These are phyloP conservation scores for Fabriciana adippe DNA, from an alignment of 2,888 invertebrate genomes.

Conservation along the genomic window DNA sequence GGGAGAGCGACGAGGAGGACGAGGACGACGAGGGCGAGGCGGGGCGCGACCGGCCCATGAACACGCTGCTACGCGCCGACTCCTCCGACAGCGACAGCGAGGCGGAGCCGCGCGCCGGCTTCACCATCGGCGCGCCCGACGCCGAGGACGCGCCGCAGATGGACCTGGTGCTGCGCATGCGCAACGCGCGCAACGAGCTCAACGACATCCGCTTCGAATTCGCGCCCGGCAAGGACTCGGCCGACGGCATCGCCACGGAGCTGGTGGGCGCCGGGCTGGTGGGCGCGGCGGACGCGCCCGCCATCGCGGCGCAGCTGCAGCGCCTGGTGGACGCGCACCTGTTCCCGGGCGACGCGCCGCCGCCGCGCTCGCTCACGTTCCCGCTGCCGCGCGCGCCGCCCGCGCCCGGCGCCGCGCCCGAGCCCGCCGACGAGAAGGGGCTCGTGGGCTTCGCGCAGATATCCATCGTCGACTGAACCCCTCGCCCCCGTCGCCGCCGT, in stretches of 20 bases:
- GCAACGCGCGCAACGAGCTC: slow-evolving; percentile 94
- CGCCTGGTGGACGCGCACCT: slow-evolving; percentile 88
- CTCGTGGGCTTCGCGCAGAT: slow-evolving; percentile 98
- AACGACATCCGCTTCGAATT: slow-evolving; percentile 99
- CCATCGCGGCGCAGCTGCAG: slow-evolving; percentile 96
- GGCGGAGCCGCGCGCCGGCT: slow-evolving; percentile 50
- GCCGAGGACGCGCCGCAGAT: slow-evolving; percentile 82
- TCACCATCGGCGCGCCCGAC: slow-evolving; percentile 64
- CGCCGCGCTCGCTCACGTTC: slow-evolving; percentile 91
- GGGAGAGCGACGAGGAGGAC: slow-evolving; percentile 97
- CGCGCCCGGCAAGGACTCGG: slow-evolving; percentile 93
- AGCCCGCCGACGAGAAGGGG: slow-evolving; percentile 95
- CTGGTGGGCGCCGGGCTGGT: slow-evolving; percentile 98
- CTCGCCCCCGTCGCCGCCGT: slow-evolving; percentile 30
- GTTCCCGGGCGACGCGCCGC: slow-evolving; percentile 73
- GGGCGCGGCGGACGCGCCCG: slow-evolving; percentile 93
- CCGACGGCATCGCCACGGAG: slow-evolving; percentile 98
- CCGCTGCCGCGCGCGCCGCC: slow-evolving; percentile 88
- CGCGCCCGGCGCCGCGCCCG: slow-evolving; percentile 70
- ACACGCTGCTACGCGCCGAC: slow-evolving; percentile 82
- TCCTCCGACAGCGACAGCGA: slow-evolving; percentile 84
- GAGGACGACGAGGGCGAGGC: slow-evolving; percentile 80
- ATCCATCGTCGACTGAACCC: slow-evolving; percentile 91
- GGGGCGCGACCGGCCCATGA: slow-evolving; percentile 83
- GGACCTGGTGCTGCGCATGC: slow-evolving; percentile 94